These are phyloP conservation scores for Littorina saxatilis DNA, from an alignment of 1,140 invertebrate genomes.

Conservation along the genomic window DNA sequence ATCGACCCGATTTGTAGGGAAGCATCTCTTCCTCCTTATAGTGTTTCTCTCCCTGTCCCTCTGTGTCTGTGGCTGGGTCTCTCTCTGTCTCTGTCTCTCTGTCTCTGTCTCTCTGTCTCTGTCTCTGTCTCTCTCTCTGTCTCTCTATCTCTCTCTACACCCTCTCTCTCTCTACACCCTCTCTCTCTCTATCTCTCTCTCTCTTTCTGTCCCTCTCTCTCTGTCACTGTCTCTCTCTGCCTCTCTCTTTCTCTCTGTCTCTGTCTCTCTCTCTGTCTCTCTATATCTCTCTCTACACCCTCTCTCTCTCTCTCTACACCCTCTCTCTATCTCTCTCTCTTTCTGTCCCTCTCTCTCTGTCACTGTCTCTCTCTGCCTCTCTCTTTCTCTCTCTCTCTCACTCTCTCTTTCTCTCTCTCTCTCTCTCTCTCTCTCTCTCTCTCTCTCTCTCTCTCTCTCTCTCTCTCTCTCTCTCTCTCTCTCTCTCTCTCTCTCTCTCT, in stretches of 20 bases:
- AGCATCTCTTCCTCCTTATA: no score
- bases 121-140: background rate
- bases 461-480: constrained; percentile 26
- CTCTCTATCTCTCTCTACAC: background rate
- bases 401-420: constrained; percentile 19
- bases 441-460: constrained; percentile 23
- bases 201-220: constrained; percentile 6
- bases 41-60: constrained; percentile 28
- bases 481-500: no score
- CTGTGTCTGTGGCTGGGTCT: constrained; percentile 3
- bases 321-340: background rate
- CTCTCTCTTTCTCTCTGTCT: constrained; percentile 18
- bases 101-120: background rate
- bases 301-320: background rate
- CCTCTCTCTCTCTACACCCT: no score
- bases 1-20: no score
- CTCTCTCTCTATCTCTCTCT: background rate
- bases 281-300: constrained; percentile 5
- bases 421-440: constrained; percentile 28
- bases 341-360: constrained; percentile 9
- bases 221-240: constrained; percentile 6
- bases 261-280: constrained; percentile 23
- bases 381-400: constrained; percentile 15
- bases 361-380: background rate
- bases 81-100: background rate